phyloP scores from a whole-genome alignment of 2,113 vertebrate species.

The Syngnathoides biaculeatus region DNA sequence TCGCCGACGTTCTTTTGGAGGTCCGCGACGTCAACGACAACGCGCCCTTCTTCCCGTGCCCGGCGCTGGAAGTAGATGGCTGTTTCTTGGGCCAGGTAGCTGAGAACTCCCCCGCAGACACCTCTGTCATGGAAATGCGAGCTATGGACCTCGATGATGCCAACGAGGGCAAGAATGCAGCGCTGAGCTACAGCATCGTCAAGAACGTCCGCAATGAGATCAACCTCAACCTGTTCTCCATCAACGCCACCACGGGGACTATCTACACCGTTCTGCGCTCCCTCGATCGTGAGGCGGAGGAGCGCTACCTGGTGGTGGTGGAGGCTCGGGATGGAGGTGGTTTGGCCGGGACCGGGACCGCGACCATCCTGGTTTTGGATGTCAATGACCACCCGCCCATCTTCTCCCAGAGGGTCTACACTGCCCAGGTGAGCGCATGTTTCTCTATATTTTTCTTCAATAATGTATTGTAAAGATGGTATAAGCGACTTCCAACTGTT shows the following conservation, averaged over 20 bases:
- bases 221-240: conserved; percentile 76
- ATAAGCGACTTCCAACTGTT: too few relatives aligned
- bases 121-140: conserved; percentile 83
- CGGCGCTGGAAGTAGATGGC: conserved; percentile 44
- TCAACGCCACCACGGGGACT: conserved; percentile 77
- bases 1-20: conserved; percentile 86
- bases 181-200: conserved; percentile 79
- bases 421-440: conserved; percentile 64
- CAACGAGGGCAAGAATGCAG: conserved; percentile 80
- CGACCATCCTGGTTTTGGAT: conserved; percentile 77
- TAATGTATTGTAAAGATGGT: too few relatives aligned
- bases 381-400: conserved; percentile 81
- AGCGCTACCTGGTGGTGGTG: conserved; percentile 78
- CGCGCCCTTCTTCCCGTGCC: conserved; percentile 76
- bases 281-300: conserved; percentile 80
- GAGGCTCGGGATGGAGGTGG: conserved; percentile 86
- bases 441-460: not conserved
- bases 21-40: conserved; percentile 90
- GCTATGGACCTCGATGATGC: conserved; percentile 82
- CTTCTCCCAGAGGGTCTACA: conserved; percentile 74
- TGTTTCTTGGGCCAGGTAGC: conserved; percentile 78
- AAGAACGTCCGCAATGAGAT: conserved; percentile 57
- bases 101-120: conserved; percentile 78
- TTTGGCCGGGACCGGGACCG: conserved; percentile 80
- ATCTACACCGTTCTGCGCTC: conserved; percentile 71